Evolutionary conservation across 1,140 invertebrate genomes (phyloP), one percentile per base, ranked within the genome.

Genomic region (Aphaenogaster ashmeadi): DNA sequence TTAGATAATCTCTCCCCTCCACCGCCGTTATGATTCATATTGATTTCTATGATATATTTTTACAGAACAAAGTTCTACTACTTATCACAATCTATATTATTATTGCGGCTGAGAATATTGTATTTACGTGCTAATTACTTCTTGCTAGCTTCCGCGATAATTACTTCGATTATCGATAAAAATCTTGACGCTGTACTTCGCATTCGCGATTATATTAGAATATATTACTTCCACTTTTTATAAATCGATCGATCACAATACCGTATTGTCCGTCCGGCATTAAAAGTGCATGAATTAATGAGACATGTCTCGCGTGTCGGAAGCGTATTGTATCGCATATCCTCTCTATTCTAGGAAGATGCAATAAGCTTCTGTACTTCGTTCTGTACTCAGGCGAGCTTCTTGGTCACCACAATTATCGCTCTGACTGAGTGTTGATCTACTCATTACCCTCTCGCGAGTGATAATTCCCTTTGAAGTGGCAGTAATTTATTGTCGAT

Each of bases 381-480:
- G 36, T 79, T 64, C n/a, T 36, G 21, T 13, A 27, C 21, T 60
- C 15, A 41, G n/a, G n/a, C 74, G 8, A 50, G 33, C 11, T 67
- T 50, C 27, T 80, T 47, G 36, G 21, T 41, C 50, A 58, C 21
- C 9, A 15, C 44, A 75, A 27, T 84, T 74, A 75, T 84, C 69
- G 18, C 7, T 36, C 18, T 36, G 18, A 64, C 27, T n/a, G 21
- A 60, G 8, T 74, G 41, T 84, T 47, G 33, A 84, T 84, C 33
- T 62, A 38, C 18, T 58, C 52, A 72, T 83, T 83, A 60, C 38
- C 1, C 27, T 18, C 7, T 60, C 33, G 33, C 13, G 52, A 11
- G 21, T 66, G 78, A 83, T 83, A 74, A 83, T 58, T 62, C 13
- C 8, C 41, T 84, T 60, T 84, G 69, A 84, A 75, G 80, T 38